Evolutionary conservation across 2,797 vertebrate species (phyloP).

Genomic region (Pseudomugil gertrudae): DNA sequence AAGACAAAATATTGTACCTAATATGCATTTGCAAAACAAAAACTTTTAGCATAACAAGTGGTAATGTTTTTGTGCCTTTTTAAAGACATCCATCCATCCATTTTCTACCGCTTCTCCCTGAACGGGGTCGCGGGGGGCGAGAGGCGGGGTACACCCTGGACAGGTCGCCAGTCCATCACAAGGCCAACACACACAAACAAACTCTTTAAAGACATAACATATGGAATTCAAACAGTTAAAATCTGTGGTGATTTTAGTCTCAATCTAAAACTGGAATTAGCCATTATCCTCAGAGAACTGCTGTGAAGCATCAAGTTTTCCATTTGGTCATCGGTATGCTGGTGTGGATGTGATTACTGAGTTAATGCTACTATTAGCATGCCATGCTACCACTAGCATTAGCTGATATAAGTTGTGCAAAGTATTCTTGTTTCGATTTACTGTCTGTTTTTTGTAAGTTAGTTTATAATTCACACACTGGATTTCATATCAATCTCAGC

Average conservation of each 20-base stretch:
- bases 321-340: conserved; percentile 4
- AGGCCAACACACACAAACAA: too few relatives aligned
- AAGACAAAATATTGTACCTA: conserved; percentile 35
- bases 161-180: too few relatives aligned
- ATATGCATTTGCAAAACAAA: conserved; percentile 46
- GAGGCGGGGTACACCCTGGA: too few relatives aligned
- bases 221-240: conserved; percentile 34
- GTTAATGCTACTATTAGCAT: background rate
- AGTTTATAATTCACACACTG: background rate
- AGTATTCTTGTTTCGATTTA: background rate
- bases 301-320: conserved; percentile 1
- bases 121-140: too few relatives aligned
- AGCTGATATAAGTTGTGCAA: background rate
- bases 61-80: conserved; percentile 13
- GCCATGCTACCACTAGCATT: too few relatives aligned
- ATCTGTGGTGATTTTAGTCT: conserved; percentile 1
- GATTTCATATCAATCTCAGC: background rate
- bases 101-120: too few relatives aligned
- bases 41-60: conserved; percentile 12
- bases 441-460: background rate
- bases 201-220: conserved; percentile 22
- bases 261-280: background rate
- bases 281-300: background rate
- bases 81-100: too few relatives aligned
- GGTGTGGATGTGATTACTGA: background rate